phyloP scores from a whole-genome alignment of 2,888 invertebrate species.

The Drosophila nr. perissopoda region DNA sequence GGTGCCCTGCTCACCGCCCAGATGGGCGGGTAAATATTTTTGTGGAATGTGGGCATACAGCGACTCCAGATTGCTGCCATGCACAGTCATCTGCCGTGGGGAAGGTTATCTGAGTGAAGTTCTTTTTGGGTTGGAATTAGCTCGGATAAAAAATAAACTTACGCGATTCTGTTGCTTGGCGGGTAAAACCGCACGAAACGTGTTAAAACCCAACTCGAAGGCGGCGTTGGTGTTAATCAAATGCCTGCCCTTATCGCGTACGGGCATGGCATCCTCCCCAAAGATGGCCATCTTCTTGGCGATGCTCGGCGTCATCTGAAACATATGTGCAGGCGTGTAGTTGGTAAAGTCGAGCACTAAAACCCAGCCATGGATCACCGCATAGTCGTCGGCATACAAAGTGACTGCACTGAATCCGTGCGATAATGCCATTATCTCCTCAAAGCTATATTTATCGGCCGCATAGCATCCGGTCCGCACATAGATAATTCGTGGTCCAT shows the following conservation, averaged over 20 bases:
- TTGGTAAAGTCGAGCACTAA: conserved; percentile 87
- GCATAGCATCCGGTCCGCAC: conserved; percentile 86
- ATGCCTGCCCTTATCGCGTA: conserved; percentile 87
- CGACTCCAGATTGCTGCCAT: conserved; percentile 86
- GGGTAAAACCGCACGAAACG: conserved; percentile 87
- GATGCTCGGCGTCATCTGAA: conserved; percentile 87
- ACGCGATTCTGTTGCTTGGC: conserved; percentile 88
- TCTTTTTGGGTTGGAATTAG: too few species aligned
- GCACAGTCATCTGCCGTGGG: conserved; percentile 86
- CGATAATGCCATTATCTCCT: conserved; percentile 86
- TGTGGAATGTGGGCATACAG: conserved; percentile 87
- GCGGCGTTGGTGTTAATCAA: conserved; percentile 87
- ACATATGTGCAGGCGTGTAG: conserved; percentile 86
- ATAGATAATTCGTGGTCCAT: conserved; percentile 86
- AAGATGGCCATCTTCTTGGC: conserved; percentile 86
- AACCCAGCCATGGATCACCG: conserved; percentile 86
- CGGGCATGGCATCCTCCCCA: conserved; percentile 87
- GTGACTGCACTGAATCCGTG: conserved; percentile 87
- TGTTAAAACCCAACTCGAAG: conserved; percentile 87
- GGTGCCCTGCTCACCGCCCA: conserved; percentile 87
- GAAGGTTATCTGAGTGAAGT: background rate
- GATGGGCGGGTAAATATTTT: conserved; percentile 87
- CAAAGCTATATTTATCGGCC: conserved; percentile 84
- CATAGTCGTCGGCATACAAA: conserved; percentile 87
- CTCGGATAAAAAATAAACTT: conserved; percentile 73